phyloP scores from a whole-genome alignment of 2,888 invertebrate species.

The Oscheius onirici region DNA sequence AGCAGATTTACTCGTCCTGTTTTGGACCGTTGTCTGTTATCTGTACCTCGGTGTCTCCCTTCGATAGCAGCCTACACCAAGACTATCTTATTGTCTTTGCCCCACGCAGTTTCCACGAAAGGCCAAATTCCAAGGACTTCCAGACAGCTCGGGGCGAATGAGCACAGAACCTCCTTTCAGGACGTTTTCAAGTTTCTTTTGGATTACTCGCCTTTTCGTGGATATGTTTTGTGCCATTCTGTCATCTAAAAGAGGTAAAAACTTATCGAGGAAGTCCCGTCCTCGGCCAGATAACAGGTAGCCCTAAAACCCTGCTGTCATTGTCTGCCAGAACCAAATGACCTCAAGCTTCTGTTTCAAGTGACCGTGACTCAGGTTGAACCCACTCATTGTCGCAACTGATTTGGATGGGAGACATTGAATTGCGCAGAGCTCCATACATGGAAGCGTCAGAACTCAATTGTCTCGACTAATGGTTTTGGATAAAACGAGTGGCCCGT shows the following conservation, averaged over 20 bases:
- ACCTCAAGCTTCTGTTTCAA: too few species aligned
- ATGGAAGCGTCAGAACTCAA: too few species aligned
- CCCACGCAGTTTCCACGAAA: constrained; percentile 3
- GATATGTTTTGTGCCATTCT: neutral
- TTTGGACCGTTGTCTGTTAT: neutral
- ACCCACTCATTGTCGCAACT: too few species aligned
- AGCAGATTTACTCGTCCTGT: too few species aligned
- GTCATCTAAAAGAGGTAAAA: constrained; percentile 1
- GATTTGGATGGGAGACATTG: too few species aligned
- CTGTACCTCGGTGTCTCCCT: neutral
- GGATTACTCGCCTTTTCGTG: neutral
- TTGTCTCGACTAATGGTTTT: too few species aligned
- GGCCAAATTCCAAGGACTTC: neutral
- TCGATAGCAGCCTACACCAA: neutral
- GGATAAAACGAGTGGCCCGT: too few species aligned
- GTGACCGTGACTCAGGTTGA: too few species aligned
- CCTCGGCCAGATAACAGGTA: too few species aligned
- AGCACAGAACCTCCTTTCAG: neutral
- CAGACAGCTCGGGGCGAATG: neutral
- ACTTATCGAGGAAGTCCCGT: constrained; percentile 9
- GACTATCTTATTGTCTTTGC: neutral
- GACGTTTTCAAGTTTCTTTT: neutral
- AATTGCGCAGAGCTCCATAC: too few species aligned
- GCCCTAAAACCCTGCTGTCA: too few species aligned
- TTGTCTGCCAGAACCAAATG: too few species aligned